A percentile compares a stretch with the other conserved stretches of the same genome.
phyloP scores from a whole-genome alignment of 2,797 vertebrate species.

The Clarias laeviceps region DNA sequence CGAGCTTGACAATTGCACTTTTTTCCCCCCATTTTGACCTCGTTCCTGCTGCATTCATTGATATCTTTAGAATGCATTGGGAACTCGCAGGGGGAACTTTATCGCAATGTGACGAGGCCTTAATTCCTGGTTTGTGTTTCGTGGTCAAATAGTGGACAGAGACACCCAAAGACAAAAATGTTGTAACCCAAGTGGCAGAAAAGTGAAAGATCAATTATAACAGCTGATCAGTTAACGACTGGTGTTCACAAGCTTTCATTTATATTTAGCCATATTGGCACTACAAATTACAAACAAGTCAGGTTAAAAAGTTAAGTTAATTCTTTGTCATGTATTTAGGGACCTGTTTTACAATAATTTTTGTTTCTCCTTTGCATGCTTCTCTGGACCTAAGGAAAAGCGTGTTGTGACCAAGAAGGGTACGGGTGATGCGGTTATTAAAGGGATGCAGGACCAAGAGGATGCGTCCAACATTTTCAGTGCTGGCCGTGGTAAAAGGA shows the following conservation, averaged over 20 bases:
- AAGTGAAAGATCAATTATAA: not conserved
- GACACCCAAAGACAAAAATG: not conserved
- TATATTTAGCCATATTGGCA: not conserved
- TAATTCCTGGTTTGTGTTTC: not conserved
- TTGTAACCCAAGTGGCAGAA: not conserved
- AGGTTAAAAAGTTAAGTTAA: not conserved
- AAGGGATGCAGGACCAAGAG: conserved; percentile 65
- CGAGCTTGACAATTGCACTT: too few relatives aligned
- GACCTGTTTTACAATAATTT: not conserved
- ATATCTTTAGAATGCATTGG: too few relatives aligned
- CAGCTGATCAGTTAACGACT: not conserved
- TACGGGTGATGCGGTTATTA: conserved; percentile 61
- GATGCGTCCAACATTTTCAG: conserved; percentile 68
- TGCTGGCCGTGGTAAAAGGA: conserved; percentile 80
- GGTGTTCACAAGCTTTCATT: not conserved
- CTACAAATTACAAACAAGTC: not conserved
- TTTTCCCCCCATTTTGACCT: too few relatives aligned
- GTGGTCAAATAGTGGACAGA: not conserved
- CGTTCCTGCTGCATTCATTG: too few relatives aligned
- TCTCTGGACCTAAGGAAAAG: conserved; percentile 78
- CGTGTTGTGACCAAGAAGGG: conserved; percentile 84
- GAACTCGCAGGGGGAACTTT: too few relatives aligned
- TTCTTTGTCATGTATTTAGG: not conserved
- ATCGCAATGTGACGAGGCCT: too few relatives aligned
- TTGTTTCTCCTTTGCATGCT: not conserved